Percentiles rank a stretch among this genome's conserved stretches.
These are phyloP conservation scores for Pseudococcus viburni DNA, from an alignment of 2,888 invertebrate species.

Conservation along the genomic window DNA sequence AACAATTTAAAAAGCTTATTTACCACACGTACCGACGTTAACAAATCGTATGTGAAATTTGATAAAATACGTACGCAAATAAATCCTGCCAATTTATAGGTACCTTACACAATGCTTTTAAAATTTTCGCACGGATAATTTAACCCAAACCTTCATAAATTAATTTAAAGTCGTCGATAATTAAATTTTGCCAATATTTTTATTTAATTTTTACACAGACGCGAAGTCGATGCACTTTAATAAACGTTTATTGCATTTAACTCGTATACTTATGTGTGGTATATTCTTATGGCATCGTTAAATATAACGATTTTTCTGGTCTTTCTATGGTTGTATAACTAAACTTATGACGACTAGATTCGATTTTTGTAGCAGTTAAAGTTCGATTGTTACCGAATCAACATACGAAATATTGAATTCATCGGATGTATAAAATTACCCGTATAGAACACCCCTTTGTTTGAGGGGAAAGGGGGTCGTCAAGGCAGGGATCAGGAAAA, in stretches of 20 bases:
- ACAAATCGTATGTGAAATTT: not conserved
- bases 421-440: no score
- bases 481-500: not conserved
- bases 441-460: no score
- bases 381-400: not conserved
- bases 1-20: slow-evolving; percentile 24
- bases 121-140: not conserved
- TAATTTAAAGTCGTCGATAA: not conserved
- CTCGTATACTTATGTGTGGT: not conserved
- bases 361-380: not conserved
- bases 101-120: not conserved
- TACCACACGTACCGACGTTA: not conserved
- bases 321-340: not conserved
- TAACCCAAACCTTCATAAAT: slow-evolving; percentile 12
- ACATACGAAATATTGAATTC: not conserved
- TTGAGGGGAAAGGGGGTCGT: not conserved
- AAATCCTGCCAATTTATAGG: not conserved
- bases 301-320: slow-evolving; percentile 17
- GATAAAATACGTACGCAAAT: not conserved
- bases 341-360: slow-evolving; percentile 33
- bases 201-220: not conserved
- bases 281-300: slow-evolving; percentile 33
- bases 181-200: not conserved
- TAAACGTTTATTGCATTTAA: not conserved
- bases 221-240: slow-evolving; percentile 21